Evolutionary conservation across 2,888 invertebrate genomes (phyloP).

Genomic region (Cyrtodaria siliqua): DNA sequence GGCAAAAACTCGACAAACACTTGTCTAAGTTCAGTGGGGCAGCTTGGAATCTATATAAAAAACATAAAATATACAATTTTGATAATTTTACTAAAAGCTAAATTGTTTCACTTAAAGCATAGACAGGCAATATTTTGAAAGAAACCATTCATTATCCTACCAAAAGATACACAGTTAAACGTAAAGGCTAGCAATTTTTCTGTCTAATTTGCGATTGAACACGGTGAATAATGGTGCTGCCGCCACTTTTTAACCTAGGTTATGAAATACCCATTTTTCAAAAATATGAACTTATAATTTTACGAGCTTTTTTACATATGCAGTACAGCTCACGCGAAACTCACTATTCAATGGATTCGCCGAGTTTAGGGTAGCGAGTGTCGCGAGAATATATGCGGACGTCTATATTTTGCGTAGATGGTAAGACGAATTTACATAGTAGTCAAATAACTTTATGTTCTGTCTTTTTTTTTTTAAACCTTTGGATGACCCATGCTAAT

Average conservation of each 20-base stretch:
- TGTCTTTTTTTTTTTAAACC: too few species aligned
- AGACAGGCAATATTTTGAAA: slow-evolving; percentile 41
- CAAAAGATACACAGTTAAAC: slow-evolving; percentile 42
- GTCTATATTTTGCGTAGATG: too few species aligned
- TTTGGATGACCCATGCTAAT: too few species aligned
- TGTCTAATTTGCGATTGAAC: slow-evolving; percentile 58
- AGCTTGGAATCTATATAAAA: slow-evolving; percentile 24
- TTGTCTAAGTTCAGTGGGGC: slow-evolving; percentile 40
- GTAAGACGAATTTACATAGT: too few species aligned
- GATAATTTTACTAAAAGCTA: slow-evolving; percentile 66
- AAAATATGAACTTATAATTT: slow-evolving; percentile 50
- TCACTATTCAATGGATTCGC: too few species aligned
- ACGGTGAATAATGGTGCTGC: slow-evolving; percentile 17
- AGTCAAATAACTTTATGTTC: too few species aligned
- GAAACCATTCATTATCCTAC: slow-evolving; percentile 36
- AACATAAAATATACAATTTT: slow-evolving; percentile 52
- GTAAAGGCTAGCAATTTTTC: slow-evolving; percentile 37
- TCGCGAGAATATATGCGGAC: too few species aligned
- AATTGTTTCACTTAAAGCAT: slow-evolving; percentile 45
- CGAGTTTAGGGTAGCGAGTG: too few species aligned
- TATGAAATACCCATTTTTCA: slow-evolving; percentile 48
- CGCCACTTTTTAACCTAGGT: slow-evolving; percentile 27
- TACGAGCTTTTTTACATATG: slow-evolving; percentile 24
- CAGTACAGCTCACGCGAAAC: too few species aligned
- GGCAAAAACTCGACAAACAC: too few species aligned